Percentiles rank a stretch among this genome's conserved stretches.
Evolutionary conservation across 2,888 invertebrate species (phyloP).

Genomic region (Idaea biselata): DNA sequence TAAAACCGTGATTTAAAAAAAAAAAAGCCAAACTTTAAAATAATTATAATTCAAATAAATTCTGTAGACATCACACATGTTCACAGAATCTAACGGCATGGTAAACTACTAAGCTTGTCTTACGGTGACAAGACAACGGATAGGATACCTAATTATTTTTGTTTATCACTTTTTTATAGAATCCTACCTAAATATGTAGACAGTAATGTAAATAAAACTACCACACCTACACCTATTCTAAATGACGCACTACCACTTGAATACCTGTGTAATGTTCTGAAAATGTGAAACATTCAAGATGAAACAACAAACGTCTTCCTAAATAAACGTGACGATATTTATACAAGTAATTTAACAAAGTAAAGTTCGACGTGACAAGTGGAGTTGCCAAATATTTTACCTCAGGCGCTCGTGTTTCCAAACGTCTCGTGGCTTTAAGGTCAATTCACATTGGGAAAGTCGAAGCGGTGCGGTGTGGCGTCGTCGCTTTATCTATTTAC

Average conservation of each 20-base stretch:
- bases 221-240: neutral
- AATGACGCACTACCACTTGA: neutral
- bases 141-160: too few relatives aligned
- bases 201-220: neutral
- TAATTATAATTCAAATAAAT: too few relatives aligned
- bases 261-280: neutral
- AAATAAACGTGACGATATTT: neutral
- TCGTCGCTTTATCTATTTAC: too few relatives aligned
- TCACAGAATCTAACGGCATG: too few relatives aligned
- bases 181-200: neutral
- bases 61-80: too few relatives aligned
- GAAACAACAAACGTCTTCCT: neutral
- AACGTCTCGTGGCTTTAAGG: neutral
- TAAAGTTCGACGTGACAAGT: slow-evolving; percentile 2
- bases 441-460: too few relatives aligned
- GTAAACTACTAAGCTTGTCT: too few relatives aligned
- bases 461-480: too few relatives aligned
- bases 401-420: slow-evolving; percentile 12
- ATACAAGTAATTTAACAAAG: neutral
- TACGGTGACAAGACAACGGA: too few relatives aligned
- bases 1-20: too few relatives aligned
- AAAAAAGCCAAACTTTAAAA: too few relatives aligned
- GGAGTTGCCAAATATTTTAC: slow-evolving; percentile 8
- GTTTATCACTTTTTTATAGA: too few relatives aligned
- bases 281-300: neutral